Percentiles rank a stretch among this genome's conserved stretches.
Evolutionary conservation across 2,113 vertebrate genomes (phyloP).

Genomic region (Brachyistius frenatus): DNA sequence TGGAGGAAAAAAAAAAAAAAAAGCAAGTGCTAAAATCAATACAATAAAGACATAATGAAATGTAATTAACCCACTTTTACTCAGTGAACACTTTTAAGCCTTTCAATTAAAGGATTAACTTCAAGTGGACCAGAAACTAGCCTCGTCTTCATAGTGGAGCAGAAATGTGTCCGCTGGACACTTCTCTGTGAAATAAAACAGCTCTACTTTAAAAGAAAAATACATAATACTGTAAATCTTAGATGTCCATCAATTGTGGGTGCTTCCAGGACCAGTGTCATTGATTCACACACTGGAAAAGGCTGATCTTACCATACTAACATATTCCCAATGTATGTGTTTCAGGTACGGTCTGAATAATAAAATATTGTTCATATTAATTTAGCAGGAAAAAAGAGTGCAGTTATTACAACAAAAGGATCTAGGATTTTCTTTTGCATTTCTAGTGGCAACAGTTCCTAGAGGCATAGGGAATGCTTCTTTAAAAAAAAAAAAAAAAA

Average conservation of each 20-base stretch:
- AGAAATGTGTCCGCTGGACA: slow-evolving; percentile 3
- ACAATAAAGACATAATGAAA: slow-evolving; percentile 50
- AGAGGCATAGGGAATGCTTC: slow-evolving; percentile 86
- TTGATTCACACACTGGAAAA: slow-evolving; percentile 57
- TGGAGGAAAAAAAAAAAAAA: slow-evolving; percentile 12
- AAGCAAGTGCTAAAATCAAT: slow-evolving; percentile 61
- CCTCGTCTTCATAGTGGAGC: slow-evolving; percentile 28
- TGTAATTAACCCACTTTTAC: slow-evolving; percentile 39
- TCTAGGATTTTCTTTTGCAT: slow-evolving; percentile 62
- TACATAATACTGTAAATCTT: slow-evolving; percentile 38
- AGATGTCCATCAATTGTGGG: slow-evolving; percentile 37
- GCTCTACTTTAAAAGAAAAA: slow-evolving; percentile 24
- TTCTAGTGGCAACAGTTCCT: slow-evolving; percentile 81
- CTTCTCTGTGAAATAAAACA: slow-evolving; percentile 33
- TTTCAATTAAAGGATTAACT: slow-evolving; percentile 44
- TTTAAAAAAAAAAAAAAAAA: slow-evolving; percentile 69
- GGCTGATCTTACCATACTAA: slow-evolving; percentile 59
- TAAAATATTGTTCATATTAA: slow-evolving; percentile 35
- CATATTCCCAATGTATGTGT: slow-evolving; percentile 49
- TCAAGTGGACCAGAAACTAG: slow-evolving; percentile 48
- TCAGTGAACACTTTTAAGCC: slow-evolving; percentile 15
- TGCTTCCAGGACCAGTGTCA: slow-evolving; percentile 50
- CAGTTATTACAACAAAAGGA: slow-evolving; percentile 65
- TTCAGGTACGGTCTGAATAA: slow-evolving; percentile 47
- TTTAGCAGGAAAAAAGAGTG: slow-evolving; percentile 35